phyloP scores from a whole-genome alignment of 1,140 invertebrate genomes.

The Reticulitermes speratus region DNA sequence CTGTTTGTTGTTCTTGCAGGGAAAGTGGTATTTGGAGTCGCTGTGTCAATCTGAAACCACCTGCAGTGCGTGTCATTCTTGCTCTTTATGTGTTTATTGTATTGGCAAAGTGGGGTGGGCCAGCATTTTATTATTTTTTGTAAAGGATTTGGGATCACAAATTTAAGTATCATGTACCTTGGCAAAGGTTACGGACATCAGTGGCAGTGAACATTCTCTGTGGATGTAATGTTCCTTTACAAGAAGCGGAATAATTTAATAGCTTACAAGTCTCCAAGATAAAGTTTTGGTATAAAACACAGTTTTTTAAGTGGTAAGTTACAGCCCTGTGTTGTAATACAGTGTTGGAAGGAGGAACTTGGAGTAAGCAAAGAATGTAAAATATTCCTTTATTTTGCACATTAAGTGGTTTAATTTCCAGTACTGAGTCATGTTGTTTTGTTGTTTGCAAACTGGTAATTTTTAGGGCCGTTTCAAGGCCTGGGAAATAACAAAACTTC shows the following conservation, averaged over 20 bases:
- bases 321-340: background rate
- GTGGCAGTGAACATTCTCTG: conserved; percentile 3
- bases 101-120: conserved; percentile 32
- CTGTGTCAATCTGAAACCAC: background rate
- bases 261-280: conserved; percentile 26
- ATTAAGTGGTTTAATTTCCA: conserved; percentile 34
- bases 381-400: conserved; percentile 35
- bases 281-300: background rate
- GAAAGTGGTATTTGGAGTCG: conserved; percentile 24
- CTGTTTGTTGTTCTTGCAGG: conserved; percentile 35
- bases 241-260: conserved; percentile 24
- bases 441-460: conserved; percentile 13
- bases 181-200: background rate
- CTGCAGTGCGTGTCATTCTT: conserved; percentile 33
- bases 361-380: conserved; percentile 28
- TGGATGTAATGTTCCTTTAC: conserved; percentile 29
- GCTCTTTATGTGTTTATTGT: conserved; percentile 34
- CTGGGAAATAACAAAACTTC: conserved; percentile 15
- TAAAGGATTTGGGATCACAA: conserved; percentile 12
- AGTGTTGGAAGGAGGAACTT: background rate
- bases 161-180: conserved; percentile 7
- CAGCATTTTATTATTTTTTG: conserved; percentile 32
- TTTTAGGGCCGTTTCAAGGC: background rate
- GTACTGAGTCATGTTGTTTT: conserved; percentile 35
- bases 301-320: background rate